Evolutionary conservation across 2,888 invertebrate species (phyloP), one percentile per base, ranked within the genome.

Genomic region (Chromoteleia sp.): DNA sequence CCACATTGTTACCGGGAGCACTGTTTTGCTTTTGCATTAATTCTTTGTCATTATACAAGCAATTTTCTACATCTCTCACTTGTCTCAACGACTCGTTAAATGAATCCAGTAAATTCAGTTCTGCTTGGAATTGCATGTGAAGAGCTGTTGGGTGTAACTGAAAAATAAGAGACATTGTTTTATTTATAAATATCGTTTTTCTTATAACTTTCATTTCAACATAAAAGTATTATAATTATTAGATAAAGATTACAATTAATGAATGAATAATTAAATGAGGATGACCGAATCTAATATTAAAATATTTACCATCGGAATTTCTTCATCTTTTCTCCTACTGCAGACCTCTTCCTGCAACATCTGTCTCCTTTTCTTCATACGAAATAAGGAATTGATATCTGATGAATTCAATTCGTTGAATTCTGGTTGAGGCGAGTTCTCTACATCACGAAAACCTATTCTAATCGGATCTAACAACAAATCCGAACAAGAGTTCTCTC

Each of bases 71-170:
- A 39, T 93, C 93, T 78, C 92, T 92, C 33, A 94, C 92, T 87
- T 94, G 94, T 48, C 92, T 90, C 25, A 94, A 86, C 0, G 94
- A 94, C 87, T 94, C 93, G 76, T 94, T 94, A 86, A 94, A 93
- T 54, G 94, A 93, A 84, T 94, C 94, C 41, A 94, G 88, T 48
- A 94, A 92, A 88, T 94, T 93, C 52, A 94, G 91, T 89, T 94
- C 94, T 0, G 94, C 93, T 87, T 93, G 93, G 86, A 94, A 93
- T 86, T 93, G 93, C 85, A 93, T 91, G 88, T 94, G 93, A 58
- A 94, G 92, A 54, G 93, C 93, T 78, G 92, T 92, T 6, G 94
- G 93, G 77, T 91, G 89, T 52, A 89, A 67, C 88, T 88, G 30
- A 56, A 85, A 86, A n/a, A n/a, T n/a, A n/a, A n/a, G n/a, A n/a